Conservation (phyloP, 2,113 vertebrate genomes). For the Cyanoderma ruficeps region DNA sequence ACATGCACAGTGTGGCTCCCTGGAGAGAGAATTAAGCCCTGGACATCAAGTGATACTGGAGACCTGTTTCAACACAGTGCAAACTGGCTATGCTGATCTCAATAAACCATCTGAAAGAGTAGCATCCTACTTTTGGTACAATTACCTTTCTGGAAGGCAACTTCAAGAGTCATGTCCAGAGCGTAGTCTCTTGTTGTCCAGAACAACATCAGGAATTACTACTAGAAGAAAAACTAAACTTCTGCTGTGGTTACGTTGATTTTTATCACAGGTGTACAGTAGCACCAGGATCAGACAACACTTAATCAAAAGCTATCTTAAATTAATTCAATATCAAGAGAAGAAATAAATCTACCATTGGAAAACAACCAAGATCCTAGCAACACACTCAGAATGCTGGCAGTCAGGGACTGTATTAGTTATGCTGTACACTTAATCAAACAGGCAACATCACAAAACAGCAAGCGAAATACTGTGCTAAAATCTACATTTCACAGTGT, state of each 20-base stretch:
- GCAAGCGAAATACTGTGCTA: background rate
- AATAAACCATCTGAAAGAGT: background rate
- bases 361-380: background rate
- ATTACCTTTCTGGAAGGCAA: background rate
- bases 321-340: background rate
- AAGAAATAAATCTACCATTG: background rate
- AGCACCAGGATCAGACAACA: background rate
- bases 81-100: background rate
- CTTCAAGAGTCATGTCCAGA: background rate
- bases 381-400: background rate
- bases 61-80: background rate
- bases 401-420: background rate
- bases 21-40: background rate
- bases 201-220: background rate
- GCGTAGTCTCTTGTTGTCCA: background rate
- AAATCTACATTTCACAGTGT: background rate
- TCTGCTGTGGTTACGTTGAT: background rate
- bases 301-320: background rate
- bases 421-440: background rate
- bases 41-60: background rate
- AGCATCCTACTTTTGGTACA: background rate
- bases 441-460: background rate
- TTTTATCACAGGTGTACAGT: background rate
- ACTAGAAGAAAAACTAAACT: background rate
- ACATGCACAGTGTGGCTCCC: background rate